phyloP scores from a whole-genome alignment of 2,888 invertebrate genomes.

The Dicycla oo region DNA sequence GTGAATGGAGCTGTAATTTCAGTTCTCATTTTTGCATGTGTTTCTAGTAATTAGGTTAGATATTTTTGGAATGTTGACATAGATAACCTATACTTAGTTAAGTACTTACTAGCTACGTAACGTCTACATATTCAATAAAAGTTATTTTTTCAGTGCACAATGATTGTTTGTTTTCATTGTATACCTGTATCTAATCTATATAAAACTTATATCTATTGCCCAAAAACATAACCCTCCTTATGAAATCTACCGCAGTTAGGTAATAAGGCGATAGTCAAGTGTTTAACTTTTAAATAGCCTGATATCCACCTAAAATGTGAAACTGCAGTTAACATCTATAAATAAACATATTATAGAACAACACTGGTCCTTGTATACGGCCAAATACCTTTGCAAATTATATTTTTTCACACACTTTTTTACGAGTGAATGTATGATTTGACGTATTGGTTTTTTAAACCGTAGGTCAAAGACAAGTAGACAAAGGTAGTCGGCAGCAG shows the following conservation, averaged over 20 bases:
- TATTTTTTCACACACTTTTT: conserved; percentile 24
- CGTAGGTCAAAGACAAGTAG: conserved; percentile 27
- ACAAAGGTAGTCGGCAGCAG: conserved; percentile 27
- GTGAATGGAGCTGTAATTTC: neutral
- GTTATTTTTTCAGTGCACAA: neutral
- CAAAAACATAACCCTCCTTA: neutral
- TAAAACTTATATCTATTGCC: neutral
- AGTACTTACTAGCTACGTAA: neutral
- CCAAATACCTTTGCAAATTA: conserved; percentile 17
- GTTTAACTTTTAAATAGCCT: neutral
- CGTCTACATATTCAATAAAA: neutral
- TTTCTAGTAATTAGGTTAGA: neutral
- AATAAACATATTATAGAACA: neutral
- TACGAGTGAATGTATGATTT: conserved; percentile 41
- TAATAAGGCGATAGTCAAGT: neutral
- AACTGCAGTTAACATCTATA: neutral
- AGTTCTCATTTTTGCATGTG: neutral
- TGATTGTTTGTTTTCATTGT: neutral
- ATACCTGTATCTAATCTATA: too few species aligned
- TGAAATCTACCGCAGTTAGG: neutral
- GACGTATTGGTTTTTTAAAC: conserved; percentile 47
- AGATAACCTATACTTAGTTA: neutral
- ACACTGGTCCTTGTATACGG: conserved; percentile 13
- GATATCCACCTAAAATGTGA: neutral
- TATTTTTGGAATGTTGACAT: neutral